These are phyloP conservation scores for Thalpophila matura DNA, from an alignment of 2,888 invertebrate species.

Conservation along the genomic window DNA sequence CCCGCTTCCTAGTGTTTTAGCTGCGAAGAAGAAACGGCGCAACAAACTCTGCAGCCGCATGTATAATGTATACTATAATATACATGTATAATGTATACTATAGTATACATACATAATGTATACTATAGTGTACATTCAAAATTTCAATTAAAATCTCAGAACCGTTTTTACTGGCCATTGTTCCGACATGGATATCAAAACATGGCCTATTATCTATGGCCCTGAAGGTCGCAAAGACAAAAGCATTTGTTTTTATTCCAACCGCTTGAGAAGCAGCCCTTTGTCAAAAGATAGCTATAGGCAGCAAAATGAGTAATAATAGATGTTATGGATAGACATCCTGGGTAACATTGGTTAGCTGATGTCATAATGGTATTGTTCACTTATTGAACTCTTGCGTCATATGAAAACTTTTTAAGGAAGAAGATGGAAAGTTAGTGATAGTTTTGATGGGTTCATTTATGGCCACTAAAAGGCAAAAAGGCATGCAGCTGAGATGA, in stretches of 20 bases:
- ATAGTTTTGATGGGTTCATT: too few species aligned
- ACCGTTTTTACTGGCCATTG: background rate
- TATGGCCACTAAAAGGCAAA: too few species aligned
- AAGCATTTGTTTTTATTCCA: conserved; percentile 67
- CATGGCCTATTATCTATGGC: conserved; percentile 61
- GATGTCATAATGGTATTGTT: conserved; percentile 49
- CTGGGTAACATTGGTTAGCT: conserved; percentile 34
- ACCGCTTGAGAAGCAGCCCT: conserved; percentile 52
- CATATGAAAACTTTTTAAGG: conserved; percentile 25
- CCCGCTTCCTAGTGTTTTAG: too few species aligned
- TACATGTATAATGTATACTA: too few species aligned
- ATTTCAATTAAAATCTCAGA: conserved; percentile 16
- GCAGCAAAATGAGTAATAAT: conserved; percentile 57
- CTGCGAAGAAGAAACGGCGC: too few species aligned
- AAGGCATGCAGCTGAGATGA: too few species aligned
- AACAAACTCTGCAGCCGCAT: too few species aligned
- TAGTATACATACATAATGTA: too few species aligned
- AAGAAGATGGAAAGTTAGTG: background rate
- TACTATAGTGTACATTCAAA: too few species aligned
- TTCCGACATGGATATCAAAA: conserved; percentile 45
- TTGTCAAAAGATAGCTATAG: conserved; percentile 56
- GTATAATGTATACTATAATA: too few species aligned
- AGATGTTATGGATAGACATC: conserved; percentile 65
- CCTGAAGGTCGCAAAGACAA: conserved; percentile 60
- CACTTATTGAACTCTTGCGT: conserved; percentile 6